Evolutionary conservation across 2,797 vertebrate genomes (phyloP).

Genomic region (Sebastes vulpes): DNA sequence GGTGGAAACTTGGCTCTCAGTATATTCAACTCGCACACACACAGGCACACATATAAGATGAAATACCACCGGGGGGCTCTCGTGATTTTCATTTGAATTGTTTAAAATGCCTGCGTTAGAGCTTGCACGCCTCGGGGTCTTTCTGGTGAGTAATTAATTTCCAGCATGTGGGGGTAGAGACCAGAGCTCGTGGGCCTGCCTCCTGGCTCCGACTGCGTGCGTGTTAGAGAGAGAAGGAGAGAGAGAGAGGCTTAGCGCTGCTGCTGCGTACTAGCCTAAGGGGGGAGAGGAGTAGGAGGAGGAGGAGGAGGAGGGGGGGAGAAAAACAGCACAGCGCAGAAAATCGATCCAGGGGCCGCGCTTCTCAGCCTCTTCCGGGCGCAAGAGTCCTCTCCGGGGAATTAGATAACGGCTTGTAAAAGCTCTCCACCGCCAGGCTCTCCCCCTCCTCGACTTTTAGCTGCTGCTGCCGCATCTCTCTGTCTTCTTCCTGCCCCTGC

Average conservation of each 20-base stretch:
- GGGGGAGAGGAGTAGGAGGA: conserved; percentile 8
- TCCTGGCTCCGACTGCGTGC: conserved; percentile 49
- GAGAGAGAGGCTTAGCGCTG: conserved; percentile 48
- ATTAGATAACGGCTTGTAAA: conserved; percentile 84
- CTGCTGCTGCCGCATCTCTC: conserved; percentile 55
- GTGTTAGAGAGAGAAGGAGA: background rate
- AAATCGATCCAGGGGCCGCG: conserved; percentile 81
- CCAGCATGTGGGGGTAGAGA: conserved; percentile 78
- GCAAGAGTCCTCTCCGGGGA: conserved; percentile 81
- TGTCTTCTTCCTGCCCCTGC: conserved; percentile 36
- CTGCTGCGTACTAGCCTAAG: conserved; percentile 57
- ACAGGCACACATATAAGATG: conserved; percentile 22
- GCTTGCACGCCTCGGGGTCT: conserved; percentile 73
- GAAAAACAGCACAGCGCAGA: conserved; percentile 66
- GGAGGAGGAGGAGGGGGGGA: background rate
- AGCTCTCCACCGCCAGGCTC: conserved; percentile 71
- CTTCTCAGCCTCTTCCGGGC: conserved; percentile 82
- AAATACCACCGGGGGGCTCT: conserved; percentile 63
- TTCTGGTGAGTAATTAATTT: conserved; percentile 85
- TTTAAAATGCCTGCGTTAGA: conserved; percentile 75
- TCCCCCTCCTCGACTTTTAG: conserved; percentile 45
- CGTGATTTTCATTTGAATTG: conserved; percentile 77
- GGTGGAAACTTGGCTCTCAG: conserved; percentile 24
- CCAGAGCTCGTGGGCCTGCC: conserved; percentile 71
- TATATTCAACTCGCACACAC: background rate